Conservation (phyloP, 2,888 invertebrate genomes). For the Creontiades dilutus region DNA sequence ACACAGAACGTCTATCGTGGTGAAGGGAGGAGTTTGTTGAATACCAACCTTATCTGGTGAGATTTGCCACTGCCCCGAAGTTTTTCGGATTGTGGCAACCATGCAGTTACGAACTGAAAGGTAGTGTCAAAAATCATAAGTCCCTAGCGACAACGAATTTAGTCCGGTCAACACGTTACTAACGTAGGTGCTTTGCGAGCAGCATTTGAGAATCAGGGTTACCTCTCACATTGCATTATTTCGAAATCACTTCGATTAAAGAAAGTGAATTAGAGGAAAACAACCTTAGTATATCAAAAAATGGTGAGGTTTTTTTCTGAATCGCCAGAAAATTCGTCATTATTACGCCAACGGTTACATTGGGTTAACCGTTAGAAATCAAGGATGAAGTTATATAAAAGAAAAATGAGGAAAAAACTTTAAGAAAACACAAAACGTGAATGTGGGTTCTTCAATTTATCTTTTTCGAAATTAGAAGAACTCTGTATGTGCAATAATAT, state of each 20-base stretch:
- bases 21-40: not conserved
- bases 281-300: slow-evolving; percentile 1
- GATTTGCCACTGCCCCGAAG: not conserved
- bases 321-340: not conserved
- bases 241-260: not conserved
- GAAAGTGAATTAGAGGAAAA: slow-evolving; percentile 4
- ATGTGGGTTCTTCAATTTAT: not conserved
- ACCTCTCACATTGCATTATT: not conserved
- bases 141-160: not conserved
- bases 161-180: not conserved
- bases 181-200: not conserved
- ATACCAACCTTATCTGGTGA: not conserved
- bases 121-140: not conserved
- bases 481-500: slow-evolving; percentile 18
- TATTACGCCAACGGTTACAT: not conserved
- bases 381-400: not conserved
- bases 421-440: slow-evolving; percentile 19
- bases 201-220: not conserved
- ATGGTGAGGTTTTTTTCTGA: slow-evolving; percentile 10
- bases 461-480: not conserved
- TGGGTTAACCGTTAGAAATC: slow-evolving; percentile 12
- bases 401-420: not conserved
- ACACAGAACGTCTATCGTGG: not conserved
- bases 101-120: slow-evolving; percentile 14
- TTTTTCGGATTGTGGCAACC: not conserved